Percentiles rank a stretch among this genome's conserved stretches.
phyloP scores from a whole-genome alignment of 2,113 vertebrate genomes.

The Enhydra lutris region DNA sequence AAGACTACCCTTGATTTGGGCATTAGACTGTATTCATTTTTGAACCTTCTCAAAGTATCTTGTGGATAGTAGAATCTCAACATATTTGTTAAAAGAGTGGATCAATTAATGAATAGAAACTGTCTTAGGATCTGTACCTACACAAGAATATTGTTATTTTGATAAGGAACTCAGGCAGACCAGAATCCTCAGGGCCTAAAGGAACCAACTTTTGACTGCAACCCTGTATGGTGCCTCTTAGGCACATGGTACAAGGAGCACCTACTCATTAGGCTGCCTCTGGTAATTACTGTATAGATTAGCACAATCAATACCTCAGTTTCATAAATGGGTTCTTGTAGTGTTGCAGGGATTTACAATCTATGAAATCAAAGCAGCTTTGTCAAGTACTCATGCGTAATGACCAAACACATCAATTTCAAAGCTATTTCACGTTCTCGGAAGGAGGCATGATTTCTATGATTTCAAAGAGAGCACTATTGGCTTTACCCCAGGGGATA shows the following conservation, averaged over 20 bases:
- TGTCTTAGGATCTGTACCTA: not conserved
- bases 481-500: not conserved
- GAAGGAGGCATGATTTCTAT: conserved; percentile 24
- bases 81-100: not conserved
- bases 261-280: not conserved
- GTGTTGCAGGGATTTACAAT: conserved; percentile 48
- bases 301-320: conserved; percentile 65
- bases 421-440: conserved; percentile 48
- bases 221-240: not conserved
- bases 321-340: conserved; percentile 61
- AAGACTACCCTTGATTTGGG: not conserved
- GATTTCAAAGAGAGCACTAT: conserved; percentile 41
- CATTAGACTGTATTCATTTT: not conserved
- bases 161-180: not conserved
- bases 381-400: conserved; percentile 68
- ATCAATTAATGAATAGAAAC: not conserved
- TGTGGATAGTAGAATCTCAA: not conserved
- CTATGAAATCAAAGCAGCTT: conserved; percentile 72
- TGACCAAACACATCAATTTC: conserved; percentile 63
- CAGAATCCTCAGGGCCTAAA: not conserved
- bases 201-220: not conserved
- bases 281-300: conserved; percentile 49
- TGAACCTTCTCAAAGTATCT: not conserved
- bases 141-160: not conserved
- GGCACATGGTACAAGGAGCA: not conserved